A percentile compares a stretch with the other conserved stretches of the same genome.
These are phyloP conservation scores for Pelosia muscerda DNA, from an alignment of 2,888 invertebrate species.

Conservation along the genomic window DNA sequence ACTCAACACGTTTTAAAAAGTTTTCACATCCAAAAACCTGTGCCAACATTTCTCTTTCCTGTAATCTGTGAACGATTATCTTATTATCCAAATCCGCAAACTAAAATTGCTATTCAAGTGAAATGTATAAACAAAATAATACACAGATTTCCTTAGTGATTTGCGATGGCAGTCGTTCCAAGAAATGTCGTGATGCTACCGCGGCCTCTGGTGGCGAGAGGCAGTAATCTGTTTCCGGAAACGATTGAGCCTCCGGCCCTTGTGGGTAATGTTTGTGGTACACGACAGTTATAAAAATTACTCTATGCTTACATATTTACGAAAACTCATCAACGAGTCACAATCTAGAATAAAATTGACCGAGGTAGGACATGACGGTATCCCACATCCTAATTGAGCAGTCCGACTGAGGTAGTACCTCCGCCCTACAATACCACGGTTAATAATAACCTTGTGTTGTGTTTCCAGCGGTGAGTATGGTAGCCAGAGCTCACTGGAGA, in stretches of 20 bases:
- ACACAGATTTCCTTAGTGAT: slow-evolving; percentile 42
- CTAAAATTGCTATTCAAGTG: neutral
- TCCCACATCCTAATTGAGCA: too few species aligned
- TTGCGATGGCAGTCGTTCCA: slow-evolving; percentile 33
- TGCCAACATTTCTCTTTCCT: too few species aligned
- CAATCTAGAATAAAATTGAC: too few species aligned
- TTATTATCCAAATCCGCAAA: neutral
- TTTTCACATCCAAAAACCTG: too few species aligned
- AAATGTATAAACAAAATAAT: slow-evolving; percentile 22
- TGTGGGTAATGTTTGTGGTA: slow-evolving; percentile 22
- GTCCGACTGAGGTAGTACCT: too few species aligned
- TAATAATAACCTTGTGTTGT: too few species aligned
- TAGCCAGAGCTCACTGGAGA: too few species aligned
- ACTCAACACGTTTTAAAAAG: too few species aligned
- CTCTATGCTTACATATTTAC: neutral
- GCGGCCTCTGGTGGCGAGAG: slow-evolving; percentile 38
- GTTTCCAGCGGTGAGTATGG: too few species aligned
- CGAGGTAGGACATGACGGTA: too few species aligned
- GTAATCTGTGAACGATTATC: neutral
- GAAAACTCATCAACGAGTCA: neutral
- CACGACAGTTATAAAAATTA: neutral
- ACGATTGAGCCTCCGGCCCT: slow-evolving; percentile 36
- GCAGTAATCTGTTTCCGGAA: slow-evolving; percentile 50
- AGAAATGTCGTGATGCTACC: slow-evolving; percentile 47
- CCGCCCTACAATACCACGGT: too few species aligned